Conservation (phyloP, 2,888 invertebrate genomes). For the Drosophila pseudotakahashii region DNA sequence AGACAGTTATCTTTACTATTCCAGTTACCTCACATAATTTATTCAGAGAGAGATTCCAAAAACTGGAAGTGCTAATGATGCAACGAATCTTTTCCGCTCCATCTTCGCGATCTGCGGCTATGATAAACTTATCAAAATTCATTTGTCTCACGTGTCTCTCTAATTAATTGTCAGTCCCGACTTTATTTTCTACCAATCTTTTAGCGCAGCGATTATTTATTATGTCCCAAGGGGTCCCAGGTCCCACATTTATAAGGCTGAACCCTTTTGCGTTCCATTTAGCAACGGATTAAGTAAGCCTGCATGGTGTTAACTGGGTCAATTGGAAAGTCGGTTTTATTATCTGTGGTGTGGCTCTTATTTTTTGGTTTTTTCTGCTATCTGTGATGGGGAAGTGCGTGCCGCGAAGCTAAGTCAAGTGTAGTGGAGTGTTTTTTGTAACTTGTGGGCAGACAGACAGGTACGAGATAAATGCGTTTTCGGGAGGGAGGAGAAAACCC, state of each 20-base stretch:
- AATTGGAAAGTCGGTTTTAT: slow-evolving; percentile 67
- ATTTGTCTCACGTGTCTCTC: slow-evolving; percentile 47
- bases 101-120: slow-evolving; percentile 18
- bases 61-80: slow-evolving; percentile 35
- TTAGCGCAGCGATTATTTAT: slow-evolving; percentile 11
- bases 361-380: slow-evolving; percentile 34
- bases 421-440: slow-evolving; percentile 24
- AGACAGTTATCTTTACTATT: background rate
- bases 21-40: background rate
- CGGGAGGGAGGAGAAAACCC: slow-evolving; percentile 1
- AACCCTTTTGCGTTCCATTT: slow-evolving; percentile 35
- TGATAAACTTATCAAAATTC: slow-evolving; percentile 55
- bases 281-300: slow-evolving; percentile 42
- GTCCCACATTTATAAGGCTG: background rate
- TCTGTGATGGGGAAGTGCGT: slow-evolving; percentile 38
- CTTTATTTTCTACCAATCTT: slow-evolving; percentile 2
- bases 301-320: slow-evolving; percentile 50
- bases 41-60: background rate
- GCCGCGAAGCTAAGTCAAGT: slow-evolving; percentile 40
- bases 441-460: slow-evolving; percentile 42
- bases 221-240: background rate
- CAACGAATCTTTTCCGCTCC: slow-evolving; percentile 22
- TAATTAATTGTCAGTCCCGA: slow-evolving; percentile 55
- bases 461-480: slow-evolving; percentile 11
- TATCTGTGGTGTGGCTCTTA: slow-evolving; percentile 48